Conservation (phyloP, 2,888 invertebrate species). For the Notodonta dromedarius region DNA sequence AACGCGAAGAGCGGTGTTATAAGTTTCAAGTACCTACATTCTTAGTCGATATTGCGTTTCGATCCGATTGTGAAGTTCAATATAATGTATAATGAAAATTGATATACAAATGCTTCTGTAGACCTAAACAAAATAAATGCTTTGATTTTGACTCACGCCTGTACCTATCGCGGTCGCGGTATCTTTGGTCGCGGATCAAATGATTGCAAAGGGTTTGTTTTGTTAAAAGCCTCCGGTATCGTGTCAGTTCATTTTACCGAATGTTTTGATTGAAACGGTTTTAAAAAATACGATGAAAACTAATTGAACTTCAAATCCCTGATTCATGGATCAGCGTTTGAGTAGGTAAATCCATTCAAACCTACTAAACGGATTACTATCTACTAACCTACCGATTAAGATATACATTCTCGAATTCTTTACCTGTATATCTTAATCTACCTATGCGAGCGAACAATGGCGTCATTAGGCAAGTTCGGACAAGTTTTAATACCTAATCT, state of each 20-base stretch:
- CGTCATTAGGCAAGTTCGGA: slow-evolving; percentile 27
- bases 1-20: neutral
- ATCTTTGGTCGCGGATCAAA: no score
- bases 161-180: no score
- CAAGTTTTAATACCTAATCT: slow-evolving; percentile 33
- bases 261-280: no score
- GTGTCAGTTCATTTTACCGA: no score
- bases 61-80: no score
- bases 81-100: no score
- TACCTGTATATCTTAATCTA: slow-evolving; percentile 1
- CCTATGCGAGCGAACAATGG: neutral
- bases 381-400: neutral
- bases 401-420: neutral
- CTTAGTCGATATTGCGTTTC: no score
- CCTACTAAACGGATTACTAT: neutral
- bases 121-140: no score
- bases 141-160: no score
- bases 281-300: no score
- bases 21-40: neutral
- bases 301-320: neutral
- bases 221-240: neutral
- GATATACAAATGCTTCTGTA: no score
- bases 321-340: no score
- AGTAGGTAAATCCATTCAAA: neutral
- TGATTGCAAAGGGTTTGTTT: neutral